Evolutionary conservation across 2,888 invertebrate species (phyloP).

Genomic region (Pachliopta kotzebuea): DNA sequence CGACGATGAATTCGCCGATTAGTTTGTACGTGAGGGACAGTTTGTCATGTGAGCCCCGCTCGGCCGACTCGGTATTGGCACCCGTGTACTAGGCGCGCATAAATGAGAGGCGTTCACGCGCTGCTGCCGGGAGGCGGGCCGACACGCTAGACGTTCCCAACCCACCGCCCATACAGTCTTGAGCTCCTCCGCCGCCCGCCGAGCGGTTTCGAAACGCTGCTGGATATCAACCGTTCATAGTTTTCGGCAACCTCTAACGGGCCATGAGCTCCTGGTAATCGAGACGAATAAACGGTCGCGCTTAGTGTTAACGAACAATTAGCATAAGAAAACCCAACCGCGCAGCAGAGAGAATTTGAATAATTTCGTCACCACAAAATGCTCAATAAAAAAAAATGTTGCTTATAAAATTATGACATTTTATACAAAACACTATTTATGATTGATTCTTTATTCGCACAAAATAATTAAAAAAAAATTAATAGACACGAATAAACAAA

Average conservation of each 20-base stretch:
- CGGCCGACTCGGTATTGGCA: slow-evolving; percentile 52
- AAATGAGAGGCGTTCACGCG: slow-evolving; percentile 69
- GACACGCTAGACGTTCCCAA: slow-evolving; percentile 70
- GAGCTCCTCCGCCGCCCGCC: slow-evolving; percentile 59
- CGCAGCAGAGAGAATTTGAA: no score
- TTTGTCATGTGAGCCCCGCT: slow-evolving; percentile 39
- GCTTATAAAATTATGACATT: no score
- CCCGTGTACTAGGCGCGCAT: slow-evolving; percentile 68
- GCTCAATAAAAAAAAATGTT: no score
- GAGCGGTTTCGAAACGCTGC: slow-evolving; percentile 42
- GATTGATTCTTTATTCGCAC: no score
- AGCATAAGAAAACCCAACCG: not conserved
- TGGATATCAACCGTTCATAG: slow-evolving; percentile 51
- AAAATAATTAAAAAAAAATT: no score
- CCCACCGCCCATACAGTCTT: slow-evolving; percentile 64
- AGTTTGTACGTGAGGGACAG: slow-evolving; percentile 45
- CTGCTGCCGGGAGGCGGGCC: slow-evolving; percentile 71
- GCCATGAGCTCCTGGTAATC: slow-evolving; percentile 62
- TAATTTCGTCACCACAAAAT: no score
- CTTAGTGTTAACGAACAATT: slow-evolving; percentile 29
- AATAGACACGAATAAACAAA: no score
- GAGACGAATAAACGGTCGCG: slow-evolving; percentile 47
- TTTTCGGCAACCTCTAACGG: slow-evolving; percentile 46
- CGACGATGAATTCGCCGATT: slow-evolving; percentile 52
- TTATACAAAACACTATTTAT: no score